A percentile compares a stretch with the other conserved stretches of the same genome.
Conservation (phyloP, 2,113 vertebrate genomes). For the Tachysurus vachellii region DNA sequence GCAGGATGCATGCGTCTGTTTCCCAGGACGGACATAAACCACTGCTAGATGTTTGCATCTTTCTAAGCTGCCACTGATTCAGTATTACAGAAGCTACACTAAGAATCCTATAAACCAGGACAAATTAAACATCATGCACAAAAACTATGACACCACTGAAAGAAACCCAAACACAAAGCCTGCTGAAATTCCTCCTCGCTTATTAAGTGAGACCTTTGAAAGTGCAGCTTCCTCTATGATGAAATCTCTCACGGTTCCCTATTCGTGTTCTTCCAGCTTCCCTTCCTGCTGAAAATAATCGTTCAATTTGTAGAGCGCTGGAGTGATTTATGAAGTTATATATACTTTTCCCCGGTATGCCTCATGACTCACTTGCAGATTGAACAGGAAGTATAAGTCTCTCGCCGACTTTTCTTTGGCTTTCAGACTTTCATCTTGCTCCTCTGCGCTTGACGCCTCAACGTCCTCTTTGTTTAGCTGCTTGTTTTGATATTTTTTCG, state of each 20-base stretch:
- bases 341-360: neutral
- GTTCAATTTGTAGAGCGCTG: conserved; percentile 15
- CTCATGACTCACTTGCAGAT: conserved; percentile 21
- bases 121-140: neutral
- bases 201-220: neutral
- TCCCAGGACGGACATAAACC: too few relatives aligned
- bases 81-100: neutral
- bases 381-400: conserved; percentile 8
- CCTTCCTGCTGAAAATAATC: conserved; percentile 1
- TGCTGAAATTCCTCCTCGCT: neutral
- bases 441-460: neutral
- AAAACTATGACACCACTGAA: neutral
- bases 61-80: neutral
- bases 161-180: neutral
- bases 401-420: conserved; percentile 3
- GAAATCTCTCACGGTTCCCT: neutral
- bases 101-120: neutral
- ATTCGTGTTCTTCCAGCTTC: neutral
- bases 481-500: neutral
- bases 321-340: conserved; percentile 24
- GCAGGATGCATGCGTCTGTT: too few relatives aligned
- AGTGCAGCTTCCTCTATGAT: neutral
- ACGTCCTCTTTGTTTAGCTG: conserved; percentile 14
- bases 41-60: too few relatives aligned
- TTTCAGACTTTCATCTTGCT: conserved; percentile 17